Conservation (phyloP, 2,113 vertebrate genomes). For the Paratilapia polleni region DNA sequence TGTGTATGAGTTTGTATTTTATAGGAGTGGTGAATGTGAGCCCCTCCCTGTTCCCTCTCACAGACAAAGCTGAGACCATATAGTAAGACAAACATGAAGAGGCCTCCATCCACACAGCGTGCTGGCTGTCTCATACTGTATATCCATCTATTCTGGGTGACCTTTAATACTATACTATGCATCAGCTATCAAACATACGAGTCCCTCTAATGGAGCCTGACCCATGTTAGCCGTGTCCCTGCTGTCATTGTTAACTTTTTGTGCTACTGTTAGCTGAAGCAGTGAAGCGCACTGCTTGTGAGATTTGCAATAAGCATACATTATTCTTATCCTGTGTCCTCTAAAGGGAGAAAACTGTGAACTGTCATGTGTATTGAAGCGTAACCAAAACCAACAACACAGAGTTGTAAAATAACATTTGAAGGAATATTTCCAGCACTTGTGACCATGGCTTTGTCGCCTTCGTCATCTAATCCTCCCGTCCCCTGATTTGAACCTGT, state of each 20-base stretch:
- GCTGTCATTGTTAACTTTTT: conserved; percentile 37
- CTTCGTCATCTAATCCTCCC: conserved; percentile 13
- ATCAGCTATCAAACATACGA: conserved; percentile 52
- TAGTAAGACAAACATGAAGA: conserved; percentile 5
- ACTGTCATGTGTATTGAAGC: conserved; percentile 50
- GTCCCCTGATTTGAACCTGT: conserved; percentile 38
- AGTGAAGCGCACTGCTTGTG: conserved; percentile 49
- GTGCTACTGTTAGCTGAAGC: conserved; percentile 55
- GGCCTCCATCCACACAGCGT: conserved; percentile 5
- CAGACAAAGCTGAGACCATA: conserved; percentile 46
- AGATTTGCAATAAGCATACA: conserved; percentile 76
- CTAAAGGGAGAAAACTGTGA: conserved; percentile 77
- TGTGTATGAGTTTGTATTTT: conserved; percentile 75
- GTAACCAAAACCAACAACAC: conserved; percentile 58
- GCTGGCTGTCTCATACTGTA: conserved; percentile 2
- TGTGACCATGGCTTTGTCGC: conserved; percentile 54
- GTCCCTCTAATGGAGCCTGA: conserved; percentile 22
- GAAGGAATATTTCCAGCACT: conserved; percentile 45
- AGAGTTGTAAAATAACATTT: conserved; percentile 32
- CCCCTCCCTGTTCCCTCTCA: not conserved
- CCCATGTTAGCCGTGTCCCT: conserved; percentile 25
- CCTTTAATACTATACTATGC: conserved; percentile 75
- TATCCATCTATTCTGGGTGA: conserved; percentile 47
- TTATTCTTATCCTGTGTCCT: conserved; percentile 58
- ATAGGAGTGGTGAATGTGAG: conserved; percentile 69